Conservation (phyloP, 2,888 invertebrate genomes). For the Quadroppia sp. region DNA sequence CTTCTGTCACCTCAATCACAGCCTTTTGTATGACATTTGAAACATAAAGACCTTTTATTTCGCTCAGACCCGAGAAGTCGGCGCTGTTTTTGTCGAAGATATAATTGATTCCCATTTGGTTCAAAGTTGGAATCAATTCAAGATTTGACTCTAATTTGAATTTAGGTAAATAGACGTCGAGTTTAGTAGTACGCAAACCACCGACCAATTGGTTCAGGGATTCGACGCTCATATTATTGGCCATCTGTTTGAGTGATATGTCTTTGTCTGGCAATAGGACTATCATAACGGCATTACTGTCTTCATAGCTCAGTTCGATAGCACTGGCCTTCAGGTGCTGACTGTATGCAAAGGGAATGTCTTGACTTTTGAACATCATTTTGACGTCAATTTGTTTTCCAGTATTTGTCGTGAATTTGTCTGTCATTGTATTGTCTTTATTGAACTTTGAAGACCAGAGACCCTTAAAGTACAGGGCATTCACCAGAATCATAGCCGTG, state of each 20-base stretch:
- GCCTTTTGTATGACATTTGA: slow-evolving; percentile 37
- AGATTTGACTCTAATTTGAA: slow-evolving; percentile 33
- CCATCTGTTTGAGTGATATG: neutral
- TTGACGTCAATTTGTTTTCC: neutral
- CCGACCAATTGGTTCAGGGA: neutral
- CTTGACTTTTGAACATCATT: neutral
- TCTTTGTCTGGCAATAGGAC: slow-evolving; percentile 37
- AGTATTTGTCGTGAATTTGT: slow-evolving; percentile 16
- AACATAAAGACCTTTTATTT: slow-evolving; percentile 7
- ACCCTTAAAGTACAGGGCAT: slow-evolving; percentile 34
- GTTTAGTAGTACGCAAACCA: neutral
- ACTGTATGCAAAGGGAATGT: slow-evolving; percentile 3
- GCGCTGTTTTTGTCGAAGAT: slow-evolving; percentile 24
- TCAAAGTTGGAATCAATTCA: slow-evolving; percentile 17
- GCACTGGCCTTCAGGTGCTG: neutral
- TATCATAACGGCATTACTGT: slow-evolving; percentile 29
- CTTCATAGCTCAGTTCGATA: neutral
- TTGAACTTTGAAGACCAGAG: slow-evolving; percentile 3
- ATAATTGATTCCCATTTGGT: slow-evolving; percentile 11
- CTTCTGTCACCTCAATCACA: slow-evolving; percentile 38
- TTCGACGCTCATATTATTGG: neutral
- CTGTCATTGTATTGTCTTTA: slow-evolving; percentile 47
- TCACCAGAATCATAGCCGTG: slow-evolving; percentile 47
- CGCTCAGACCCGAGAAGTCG: neutral
- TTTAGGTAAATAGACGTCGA: slow-evolving; percentile 34